Base-by-base conservation (phyloP, 2,113 vertebrate species). In the Cyanoramphus novaezelandiae region DNA sequence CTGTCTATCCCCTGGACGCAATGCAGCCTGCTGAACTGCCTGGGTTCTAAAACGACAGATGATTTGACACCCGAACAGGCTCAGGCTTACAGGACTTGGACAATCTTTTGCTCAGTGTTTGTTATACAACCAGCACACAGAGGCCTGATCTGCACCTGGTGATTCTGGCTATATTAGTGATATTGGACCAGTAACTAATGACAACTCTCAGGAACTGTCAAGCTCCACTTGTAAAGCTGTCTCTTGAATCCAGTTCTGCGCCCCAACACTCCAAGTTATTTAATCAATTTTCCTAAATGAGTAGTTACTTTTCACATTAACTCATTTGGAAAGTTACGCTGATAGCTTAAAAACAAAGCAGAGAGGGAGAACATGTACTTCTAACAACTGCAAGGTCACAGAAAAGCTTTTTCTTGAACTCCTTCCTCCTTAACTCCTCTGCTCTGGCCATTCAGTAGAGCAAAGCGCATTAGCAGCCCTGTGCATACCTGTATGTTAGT, bases 231-330 rank as follows among this genome's bases (percentile, higher is more conserved):
- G 44, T 6, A 84, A 92, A 69, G 35, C 43, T 93, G 88, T 80
- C 82, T 37, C 21, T 64, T 4, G 8, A 82, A 81, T n/a, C 33
- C 55, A 67, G 65, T 35, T 37, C 35, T 21, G 15, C 15, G 6
- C 1, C 3, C 47, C 60, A 25, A 35, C 47, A 23, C 47, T 12
- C 20, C 2, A 19, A 57, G 31, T n/a, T 65, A 72, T 80, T 88
- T 41, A 82, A 80, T 76, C 39, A 5, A 2, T 59, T 65, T 92
- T 92, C 76, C 59, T 82, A 72, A 89, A 70, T 20, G 3, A 90
- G 9, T 53, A 21, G 59, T 96, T 96, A 80, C 41, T 90, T 96
- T 94, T 82, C 84, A 67, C 63, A 74, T 59, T 57, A 85, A 59
- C n/a, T 93, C 18, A 65, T 27, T 72, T 64, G 78, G 82, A 65